Conservation (phyloP, 1,140 invertebrate genomes). For the Bombus confusus region DNA sequence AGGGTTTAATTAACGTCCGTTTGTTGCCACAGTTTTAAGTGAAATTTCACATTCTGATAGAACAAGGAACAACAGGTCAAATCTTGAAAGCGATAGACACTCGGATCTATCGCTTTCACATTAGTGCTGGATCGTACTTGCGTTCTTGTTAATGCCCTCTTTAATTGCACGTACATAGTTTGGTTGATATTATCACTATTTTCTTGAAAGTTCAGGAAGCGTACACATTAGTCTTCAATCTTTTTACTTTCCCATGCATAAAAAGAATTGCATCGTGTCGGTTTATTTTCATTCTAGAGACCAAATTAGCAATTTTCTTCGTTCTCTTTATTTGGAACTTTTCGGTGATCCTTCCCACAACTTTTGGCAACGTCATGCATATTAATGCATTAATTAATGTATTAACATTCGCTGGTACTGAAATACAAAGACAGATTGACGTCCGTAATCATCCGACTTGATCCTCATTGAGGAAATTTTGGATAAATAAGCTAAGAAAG, state of each 20-base stretch:
- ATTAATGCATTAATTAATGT: no score
- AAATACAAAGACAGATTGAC: no score
- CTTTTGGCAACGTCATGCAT: not conserved
- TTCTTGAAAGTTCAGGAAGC: constrained; percentile 3
- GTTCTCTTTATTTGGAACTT: not conserved
- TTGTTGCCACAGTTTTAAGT: not conserved
- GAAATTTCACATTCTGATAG: constrained; percentile 2
- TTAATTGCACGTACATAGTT: not conserved
- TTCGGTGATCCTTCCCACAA: not conserved
- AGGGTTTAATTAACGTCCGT: constrained; percentile 48
- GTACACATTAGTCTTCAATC: not conserved
- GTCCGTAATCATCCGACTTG: no score
- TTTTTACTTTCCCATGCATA: not conserved
- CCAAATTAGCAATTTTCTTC: not conserved
- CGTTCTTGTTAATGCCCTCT: not conserved
- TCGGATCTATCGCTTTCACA: not conserved
- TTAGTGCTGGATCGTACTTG: not conserved
- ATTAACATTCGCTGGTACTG: no score
- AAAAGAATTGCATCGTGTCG: not conserved
- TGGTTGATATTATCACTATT: not conserved
- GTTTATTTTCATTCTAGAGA: not conserved
- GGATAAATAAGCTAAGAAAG: no score
- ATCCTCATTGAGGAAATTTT: no score
- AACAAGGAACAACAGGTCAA: not conserved
- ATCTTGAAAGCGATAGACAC: not conserved